Evolutionary conservation across 2,888 invertebrate species (phyloP).

Genomic region (Parnassius glacialis): DNA sequence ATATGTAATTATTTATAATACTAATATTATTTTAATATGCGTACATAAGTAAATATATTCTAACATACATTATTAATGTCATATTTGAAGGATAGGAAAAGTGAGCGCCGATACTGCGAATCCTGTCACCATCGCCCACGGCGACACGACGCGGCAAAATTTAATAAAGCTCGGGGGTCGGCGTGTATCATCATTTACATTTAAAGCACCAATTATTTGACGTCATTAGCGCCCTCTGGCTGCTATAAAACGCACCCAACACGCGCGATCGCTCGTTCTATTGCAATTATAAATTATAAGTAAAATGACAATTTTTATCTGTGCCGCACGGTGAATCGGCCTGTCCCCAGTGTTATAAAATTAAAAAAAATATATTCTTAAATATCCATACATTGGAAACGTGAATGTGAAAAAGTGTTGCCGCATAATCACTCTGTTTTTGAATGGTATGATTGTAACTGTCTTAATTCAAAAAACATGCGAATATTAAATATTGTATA

Average conservation of each 20-base stretch:
- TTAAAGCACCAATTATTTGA: slow-evolving; percentile 80
- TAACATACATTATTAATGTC: neutral
- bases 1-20: too few species aligned
- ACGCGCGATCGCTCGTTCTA: slow-evolving; percentile 55
- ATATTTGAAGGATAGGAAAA: neutral
- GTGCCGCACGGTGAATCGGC: slow-evolving; percentile 39
- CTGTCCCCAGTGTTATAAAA: slow-evolving; percentile 34
- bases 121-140: slow-evolving; percentile 32
- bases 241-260: slow-evolving; percentile 78
- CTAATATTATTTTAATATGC: too few species aligned
- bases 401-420: too few species aligned
- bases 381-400: too few species aligned
- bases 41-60: too few species aligned
- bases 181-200: slow-evolving; percentile 78
- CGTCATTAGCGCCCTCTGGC: slow-evolving; percentile 77
- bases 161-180: slow-evolving; percentile 69
- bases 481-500: too few species aligned
- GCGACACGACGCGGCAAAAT: slow-evolving; percentile 51
- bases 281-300: slow-evolving; percentile 72
- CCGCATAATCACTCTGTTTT: too few species aligned
- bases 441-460: too few species aligned
- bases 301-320: slow-evolving; percentile 71
- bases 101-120: slow-evolving; percentile 24
- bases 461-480: too few species aligned
- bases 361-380: neutral